These are phyloP conservation scores for Aricia agestis DNA, from an alignment of 1,140 invertebrate genomes.

Conservation along the genomic window DNA sequence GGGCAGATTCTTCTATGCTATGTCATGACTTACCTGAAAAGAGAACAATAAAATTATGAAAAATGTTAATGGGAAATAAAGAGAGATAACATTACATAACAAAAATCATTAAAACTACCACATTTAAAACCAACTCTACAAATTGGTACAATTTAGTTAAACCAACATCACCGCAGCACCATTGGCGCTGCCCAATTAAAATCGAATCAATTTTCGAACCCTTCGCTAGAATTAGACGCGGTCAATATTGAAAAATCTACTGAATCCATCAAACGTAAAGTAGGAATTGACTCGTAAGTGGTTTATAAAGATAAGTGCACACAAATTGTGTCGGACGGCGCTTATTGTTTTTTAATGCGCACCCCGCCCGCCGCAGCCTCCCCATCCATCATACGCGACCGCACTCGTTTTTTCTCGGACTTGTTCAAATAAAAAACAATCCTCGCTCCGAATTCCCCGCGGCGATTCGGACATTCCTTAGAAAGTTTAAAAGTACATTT, in stretches of 20 bases:
- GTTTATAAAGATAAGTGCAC: constrained; percentile 56
- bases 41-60: neutral
- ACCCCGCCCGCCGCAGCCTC: constrained; percentile 46
- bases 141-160: neutral
- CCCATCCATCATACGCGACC: constrained; percentile 56
- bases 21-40: constrained; percentile 11
- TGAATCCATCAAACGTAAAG: constrained; percentile 10
- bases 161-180: constrained; percentile 20
- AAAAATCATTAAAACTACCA: neutral
- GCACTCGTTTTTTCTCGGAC: constrained; percentile 46
- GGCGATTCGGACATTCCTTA: constrained; percentile 59
- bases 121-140: neutral
- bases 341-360: constrained; percentile 72
- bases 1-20: neutral
- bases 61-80: neutral
- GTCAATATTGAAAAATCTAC: constrained; percentile 8
- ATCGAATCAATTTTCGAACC: constrained; percentile 43
- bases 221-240: constrained; percentile 39
- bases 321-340: constrained; percentile 63
- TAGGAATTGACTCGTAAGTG: constrained; percentile 18
- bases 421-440: constrained; percentile 55
- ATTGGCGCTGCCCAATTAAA: constrained; percentile 51
- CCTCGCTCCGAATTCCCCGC: constrained; percentile 55
- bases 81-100: too few relatives aligned
- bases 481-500: constrained; percentile 63